These are phyloP conservation scores for Dusona sp. DNA, from an alignment of 2,888 invertebrate genomes.

Conservation along the genomic window DNA sequence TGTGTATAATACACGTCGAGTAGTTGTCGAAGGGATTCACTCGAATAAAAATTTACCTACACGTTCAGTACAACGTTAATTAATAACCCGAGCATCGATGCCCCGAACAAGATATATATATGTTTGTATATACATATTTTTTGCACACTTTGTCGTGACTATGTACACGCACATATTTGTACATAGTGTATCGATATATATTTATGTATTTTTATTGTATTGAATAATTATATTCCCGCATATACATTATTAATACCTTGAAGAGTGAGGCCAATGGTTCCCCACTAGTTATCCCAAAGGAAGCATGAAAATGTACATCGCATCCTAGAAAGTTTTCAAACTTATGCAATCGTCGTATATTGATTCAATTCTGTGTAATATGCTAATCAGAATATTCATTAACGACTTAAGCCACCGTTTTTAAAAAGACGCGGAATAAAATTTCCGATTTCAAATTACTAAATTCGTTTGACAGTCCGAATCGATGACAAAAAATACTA, in stretches of 20 bases:
- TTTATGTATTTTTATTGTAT: slow-evolving; percentile 9
- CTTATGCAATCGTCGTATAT: background rate
- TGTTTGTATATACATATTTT: background rate
- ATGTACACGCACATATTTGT: background rate
- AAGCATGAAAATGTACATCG: slow-evolving; percentile 40
- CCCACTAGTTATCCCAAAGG: slow-evolving; percentile 49
- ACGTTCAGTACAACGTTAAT: slow-evolving; percentile 63
- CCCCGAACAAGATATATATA: slow-evolving; percentile 1
- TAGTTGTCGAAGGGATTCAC: slow-evolving; percentile 46
- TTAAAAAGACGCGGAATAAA: background rate
- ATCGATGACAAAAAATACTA: background rate
- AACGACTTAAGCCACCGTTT: background rate
- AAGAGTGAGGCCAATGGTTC: slow-evolving; percentile 44
- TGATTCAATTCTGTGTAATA: background rate
- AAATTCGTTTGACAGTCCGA: background rate
- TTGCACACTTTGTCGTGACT: slow-evolving; percentile 12
- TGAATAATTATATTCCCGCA: slow-evolving; percentile 37
- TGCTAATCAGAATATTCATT: background rate
- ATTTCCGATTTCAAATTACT: background rate
- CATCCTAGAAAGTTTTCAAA: background rate
- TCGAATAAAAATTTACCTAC: slow-evolving; percentile 52
- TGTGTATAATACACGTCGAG: slow-evolving; percentile 69
- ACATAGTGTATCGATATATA: background rate
- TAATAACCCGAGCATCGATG: slow-evolving; percentile 64
- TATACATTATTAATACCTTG: slow-evolving; percentile 50